Conservation (phyloP, 2,888 invertebrate genomes). For the Diachrysia chrysitis region DNA sequence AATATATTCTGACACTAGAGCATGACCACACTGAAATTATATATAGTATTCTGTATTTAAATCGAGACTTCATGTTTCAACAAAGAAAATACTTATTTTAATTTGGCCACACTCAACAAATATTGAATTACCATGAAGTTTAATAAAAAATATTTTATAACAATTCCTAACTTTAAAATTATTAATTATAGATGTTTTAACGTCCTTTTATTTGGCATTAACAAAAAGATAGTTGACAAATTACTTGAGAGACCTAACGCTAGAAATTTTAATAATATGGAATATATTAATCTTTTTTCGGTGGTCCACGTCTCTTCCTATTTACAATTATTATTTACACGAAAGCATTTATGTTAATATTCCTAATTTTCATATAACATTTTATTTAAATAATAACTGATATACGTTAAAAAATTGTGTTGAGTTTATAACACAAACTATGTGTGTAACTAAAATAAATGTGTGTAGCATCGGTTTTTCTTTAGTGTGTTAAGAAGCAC, state of each 20-base stretch:
- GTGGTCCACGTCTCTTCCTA: constrained; percentile 56
- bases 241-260: constrained; percentile 41
- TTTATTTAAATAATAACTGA: constrained; percentile 12
- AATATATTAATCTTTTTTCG: constrained; percentile 59
- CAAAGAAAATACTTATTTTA: constrained; percentile 10
- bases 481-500: no score
- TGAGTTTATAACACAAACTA: background rate
- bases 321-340: constrained; percentile 47
- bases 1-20: constrained; percentile 43
- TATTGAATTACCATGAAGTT: constrained; percentile 18
- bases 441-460: background rate
- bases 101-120: constrained; percentile 12
- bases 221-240: constrained; percentile 42
- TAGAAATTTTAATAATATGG: constrained; percentile 33
- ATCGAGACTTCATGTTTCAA: constrained; percentile 20
- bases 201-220: constrained; percentile 45
- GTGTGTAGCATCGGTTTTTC: background rate
- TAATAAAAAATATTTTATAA: constrained; percentile 28
- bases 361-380: constrained; percentile 15
- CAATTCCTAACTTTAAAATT: constrained; percentile 43
- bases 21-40: constrained; percentile 42
- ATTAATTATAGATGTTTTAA: constrained; percentile 38
- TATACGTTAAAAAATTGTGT: constrained; percentile 13
- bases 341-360: constrained; percentile 18
- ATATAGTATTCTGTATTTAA: constrained; percentile 16